Base-by-base conservation (phyloP, 2,113 vertebrate genomes). In the Semnopithecus entellus region DNA sequence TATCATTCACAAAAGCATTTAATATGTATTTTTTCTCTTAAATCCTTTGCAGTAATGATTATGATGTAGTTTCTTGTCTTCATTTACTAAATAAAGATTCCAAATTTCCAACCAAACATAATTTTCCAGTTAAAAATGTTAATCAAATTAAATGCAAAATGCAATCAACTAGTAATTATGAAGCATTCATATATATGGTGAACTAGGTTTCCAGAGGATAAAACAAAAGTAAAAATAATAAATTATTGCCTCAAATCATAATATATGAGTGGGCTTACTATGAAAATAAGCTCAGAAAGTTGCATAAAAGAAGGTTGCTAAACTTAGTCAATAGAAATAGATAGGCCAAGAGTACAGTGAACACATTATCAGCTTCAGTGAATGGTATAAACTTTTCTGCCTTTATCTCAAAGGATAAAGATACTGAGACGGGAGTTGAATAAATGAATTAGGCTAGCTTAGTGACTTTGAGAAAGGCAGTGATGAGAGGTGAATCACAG, bases 91-190 rank as follows among this genome's bases (percentile, higher is more conserved):
- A 40, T 70, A 70, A 85, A 86, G 17, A 95, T 75, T 95, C 32
- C 7, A 75, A 96, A 64, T 81, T 76, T 20, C 20, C 11, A 45
- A 84, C 1, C 6, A 78, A 6, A 38, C 75, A 50, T 70, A 50
- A 2, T 59, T 73, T 92, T 78, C 40, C 40, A 89, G 84, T 75
- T 91, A 91, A 95, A 83, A 82, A 48, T 45, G 10, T 57, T 85
- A 93, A 88, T 85, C 14, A 82, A 68, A 68, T 91, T 70, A 83
- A 38, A 55, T 52, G 80, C 48, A 91, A 95, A 96, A 6, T 40
- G 2, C 91, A 94, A 52, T 86, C 11, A 83, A 59, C 14, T 78
- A 66, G 7, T 25, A 50, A 35, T 92, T 85, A 79, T 1, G 72
- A 32, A 91, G 7, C 3, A 43, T 43, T 75, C 3, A 72, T 30